These are phyloP conservation scores for Lithophane leautieri DNA, from an alignment of 2,888 invertebrate species.

Conservation along the genomic window DNA sequence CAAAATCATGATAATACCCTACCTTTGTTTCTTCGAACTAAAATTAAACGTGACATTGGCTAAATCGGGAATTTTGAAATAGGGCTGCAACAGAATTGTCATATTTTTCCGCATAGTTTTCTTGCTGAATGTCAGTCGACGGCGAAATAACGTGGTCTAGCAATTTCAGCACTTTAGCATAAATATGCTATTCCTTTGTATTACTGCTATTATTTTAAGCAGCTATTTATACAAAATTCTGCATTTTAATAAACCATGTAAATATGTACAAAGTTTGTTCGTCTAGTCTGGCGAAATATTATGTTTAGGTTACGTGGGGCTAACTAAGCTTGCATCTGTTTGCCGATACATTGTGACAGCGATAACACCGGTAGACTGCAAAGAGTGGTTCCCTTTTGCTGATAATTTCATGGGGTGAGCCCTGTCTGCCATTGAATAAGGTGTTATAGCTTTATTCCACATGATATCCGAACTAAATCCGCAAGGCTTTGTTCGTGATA, in stretches of 20 bases:
- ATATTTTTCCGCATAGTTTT: constrained; percentile 23
- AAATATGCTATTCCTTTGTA: constrained; percentile 32
- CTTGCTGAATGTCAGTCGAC: constrained; percentile 24
- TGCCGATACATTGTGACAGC: constrained; percentile 33
- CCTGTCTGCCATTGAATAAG: constrained; percentile 27
- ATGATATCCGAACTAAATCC: constrained; percentile 43
- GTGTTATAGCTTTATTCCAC: constrained; percentile 22
- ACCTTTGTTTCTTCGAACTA: too few relatives aligned
- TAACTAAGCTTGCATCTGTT: constrained; percentile 36
- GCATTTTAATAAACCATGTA: constrained; percentile 17
- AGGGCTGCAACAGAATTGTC: constrained; percentile 9
- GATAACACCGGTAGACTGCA: constrained; percentile 41
- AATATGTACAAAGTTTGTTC: neutral
- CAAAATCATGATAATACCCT: neutral
- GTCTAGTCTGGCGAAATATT: constrained; percentile 20
- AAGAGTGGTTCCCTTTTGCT: constrained; percentile 36
- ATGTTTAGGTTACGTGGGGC: constrained; percentile 30
- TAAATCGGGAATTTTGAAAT: constrained; percentile 7
- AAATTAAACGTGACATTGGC: too few relatives aligned
- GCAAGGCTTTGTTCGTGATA: constrained; percentile 40
- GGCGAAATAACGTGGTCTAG: constrained; percentile 37
- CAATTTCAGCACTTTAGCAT: constrained; percentile 37
- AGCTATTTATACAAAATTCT: constrained; percentile 23
- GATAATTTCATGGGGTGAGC: constrained; percentile 36
- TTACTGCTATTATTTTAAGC: constrained; percentile 22